Evolutionary conservation across 2,888 invertebrate genomes (phyloP).

Genomic region (Scelioninae gen. 1): DNA sequence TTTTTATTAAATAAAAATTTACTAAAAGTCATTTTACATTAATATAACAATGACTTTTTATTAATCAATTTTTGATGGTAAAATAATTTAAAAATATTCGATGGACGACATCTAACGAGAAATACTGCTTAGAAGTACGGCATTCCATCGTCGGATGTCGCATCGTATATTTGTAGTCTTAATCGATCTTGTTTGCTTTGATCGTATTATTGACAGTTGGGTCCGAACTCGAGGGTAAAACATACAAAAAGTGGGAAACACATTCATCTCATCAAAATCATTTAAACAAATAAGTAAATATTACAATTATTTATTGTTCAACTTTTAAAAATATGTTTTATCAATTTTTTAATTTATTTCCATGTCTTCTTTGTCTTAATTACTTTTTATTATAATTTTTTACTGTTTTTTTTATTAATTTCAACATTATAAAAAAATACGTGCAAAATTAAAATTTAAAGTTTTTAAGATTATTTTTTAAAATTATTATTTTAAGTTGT

Average conservation of each 20-base stretch:
- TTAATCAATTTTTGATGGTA: not conserved
- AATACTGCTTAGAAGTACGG: constrained; percentile 14
- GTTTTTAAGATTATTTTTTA: too few species aligned
- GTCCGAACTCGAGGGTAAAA: constrained; percentile 35
- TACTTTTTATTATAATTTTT: not conserved
- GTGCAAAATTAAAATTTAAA: too few species aligned
- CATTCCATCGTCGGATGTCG: constrained; percentile 44
- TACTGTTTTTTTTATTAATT: not conserved
- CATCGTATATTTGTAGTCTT: constrained; percentile 31
- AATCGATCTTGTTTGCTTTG: constrained; percentile 40
- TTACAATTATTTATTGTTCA: not conserved
- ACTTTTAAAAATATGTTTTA: not conserved
- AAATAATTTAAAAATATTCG: constrained; percentile 19
- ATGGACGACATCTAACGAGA: constrained; percentile 23
- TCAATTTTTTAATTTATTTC: not conserved
- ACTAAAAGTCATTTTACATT: too few species aligned
- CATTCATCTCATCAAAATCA: not conserved
- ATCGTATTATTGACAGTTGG: constrained; percentile 54
- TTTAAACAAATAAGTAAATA: constrained; percentile 20
- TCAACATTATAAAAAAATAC: too few species aligned
- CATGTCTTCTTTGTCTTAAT: not conserved
- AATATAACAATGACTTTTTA: too few species aligned
- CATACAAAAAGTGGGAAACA: constrained; percentile 13
- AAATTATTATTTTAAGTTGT: too few species aligned
- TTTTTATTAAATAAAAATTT: too few species aligned